Conservation (phyloP, 2,113 vertebrate species). For the Leucopsar rothschildi region DNA sequence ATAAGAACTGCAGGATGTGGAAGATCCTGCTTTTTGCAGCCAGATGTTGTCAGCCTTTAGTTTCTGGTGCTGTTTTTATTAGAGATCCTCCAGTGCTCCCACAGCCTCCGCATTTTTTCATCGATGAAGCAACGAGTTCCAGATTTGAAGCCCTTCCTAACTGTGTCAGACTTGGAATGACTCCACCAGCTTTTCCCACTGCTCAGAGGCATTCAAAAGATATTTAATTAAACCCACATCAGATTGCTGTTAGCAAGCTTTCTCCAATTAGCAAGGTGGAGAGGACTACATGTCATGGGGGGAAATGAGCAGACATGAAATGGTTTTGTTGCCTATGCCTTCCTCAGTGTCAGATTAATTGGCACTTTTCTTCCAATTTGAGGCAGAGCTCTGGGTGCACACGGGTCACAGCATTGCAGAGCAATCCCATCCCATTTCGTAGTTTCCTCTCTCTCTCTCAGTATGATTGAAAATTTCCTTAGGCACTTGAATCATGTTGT, state of each 20-base stretch:
- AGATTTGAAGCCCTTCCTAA: background rate
- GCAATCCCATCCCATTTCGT: slow-evolving; percentile 4
- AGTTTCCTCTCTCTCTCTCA: background rate
- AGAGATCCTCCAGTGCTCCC: background rate
- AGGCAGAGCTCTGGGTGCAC: background rate
- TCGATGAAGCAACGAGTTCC: background rate
- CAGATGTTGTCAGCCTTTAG: background rate
- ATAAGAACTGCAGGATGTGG: background rate
- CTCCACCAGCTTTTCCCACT: background rate
- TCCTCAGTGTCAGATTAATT: slow-evolving; percentile 31
- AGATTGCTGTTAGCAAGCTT: slow-evolving; percentile 16
- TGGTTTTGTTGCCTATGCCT: background rate
- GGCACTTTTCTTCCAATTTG: slow-evolving; percentile 41
- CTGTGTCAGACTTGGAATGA: background rate
- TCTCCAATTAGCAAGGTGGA: slow-evolving; percentile 43
- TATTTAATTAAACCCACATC: slow-evolving; percentile 48
- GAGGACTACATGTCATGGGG: background rate
- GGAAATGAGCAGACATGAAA: slow-evolving; percentile 2
- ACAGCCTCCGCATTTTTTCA: background rate
- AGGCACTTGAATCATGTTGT: background rate
- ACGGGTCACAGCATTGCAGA: background rate
- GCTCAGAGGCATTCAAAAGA: slow-evolving; percentile 2
- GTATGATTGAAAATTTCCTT: slow-evolving; percentile 12
- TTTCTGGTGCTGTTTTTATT: background rate
- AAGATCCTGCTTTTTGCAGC: background rate